Conservation (phyloP, 2,113 vertebrate genomes). For the Progne subis region DNA sequence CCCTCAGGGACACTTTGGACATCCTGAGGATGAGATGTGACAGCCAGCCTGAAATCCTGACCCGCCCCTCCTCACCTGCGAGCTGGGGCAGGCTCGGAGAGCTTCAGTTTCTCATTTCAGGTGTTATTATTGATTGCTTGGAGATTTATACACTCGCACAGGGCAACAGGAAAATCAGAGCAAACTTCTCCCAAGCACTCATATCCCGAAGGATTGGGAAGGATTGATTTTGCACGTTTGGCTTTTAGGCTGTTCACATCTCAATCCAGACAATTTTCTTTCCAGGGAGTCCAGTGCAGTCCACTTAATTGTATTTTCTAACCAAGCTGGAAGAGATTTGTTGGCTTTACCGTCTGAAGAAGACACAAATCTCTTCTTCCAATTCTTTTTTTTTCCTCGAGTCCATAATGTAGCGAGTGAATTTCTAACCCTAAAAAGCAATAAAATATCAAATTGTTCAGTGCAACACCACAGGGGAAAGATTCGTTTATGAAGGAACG, state of each 20-base stretch:
- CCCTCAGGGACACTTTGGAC: not conserved
- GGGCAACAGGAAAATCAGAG: constrained; percentile 46
- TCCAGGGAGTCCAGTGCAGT: constrained; percentile 55
- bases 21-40: not conserved
- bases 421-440: constrained; percentile 23
- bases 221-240: constrained; percentile 67
- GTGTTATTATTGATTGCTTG: constrained; percentile 67
- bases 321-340: constrained; percentile 64
- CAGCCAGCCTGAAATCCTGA: constrained; percentile 1
- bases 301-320: constrained; percentile 76
- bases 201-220: constrained; percentile 46
- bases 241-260: constrained; percentile 68
- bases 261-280: constrained; percentile 76
- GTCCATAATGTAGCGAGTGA: constrained; percentile 26
- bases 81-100: constrained; percentile 39
- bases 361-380: constrained; percentile 52
- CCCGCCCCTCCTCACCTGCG: constrained; percentile 21
- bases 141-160: constrained; percentile 13
- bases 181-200: constrained; percentile 55
- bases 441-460: constrained; percentile 42
- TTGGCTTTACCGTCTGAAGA: constrained; percentile 63
- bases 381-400: not conserved
- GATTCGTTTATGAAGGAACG: not conserved
- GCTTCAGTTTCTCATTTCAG: constrained; percentile 65
- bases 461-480: not conserved